Evolutionary conservation across 2,113 vertebrate genomes (phyloP), one percentile per base, ranked within the genome.

Genomic region (Microtus montanus): DNA sequence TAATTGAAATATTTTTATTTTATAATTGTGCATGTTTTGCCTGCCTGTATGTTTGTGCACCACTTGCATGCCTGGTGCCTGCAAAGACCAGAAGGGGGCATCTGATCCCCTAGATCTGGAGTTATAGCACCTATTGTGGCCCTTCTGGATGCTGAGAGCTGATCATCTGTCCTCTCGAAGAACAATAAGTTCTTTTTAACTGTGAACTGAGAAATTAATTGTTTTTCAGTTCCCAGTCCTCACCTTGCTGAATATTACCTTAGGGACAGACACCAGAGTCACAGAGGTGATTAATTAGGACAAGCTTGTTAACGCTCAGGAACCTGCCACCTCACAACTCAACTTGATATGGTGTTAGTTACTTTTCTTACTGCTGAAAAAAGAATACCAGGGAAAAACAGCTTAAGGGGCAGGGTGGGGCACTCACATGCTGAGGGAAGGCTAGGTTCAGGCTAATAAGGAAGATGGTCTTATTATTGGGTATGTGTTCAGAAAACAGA

Each of bases 181-280:
- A 74, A 38, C 38, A 74, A 41, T 74, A 74, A 73, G 71, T 24
- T 2, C n/a, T 41, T 10, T 10, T 74, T 74, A 74, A 74, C 38
- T 41, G 20, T 41, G 71, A 38, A 77, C 78, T 49, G 54, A 89
- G 64, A 93, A 84, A 74, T 89, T 64, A 54, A 17, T 61, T 74
- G 52, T 71, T 33, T 89, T 44, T 24, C n/a, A 44, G n/a, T 82
- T 80, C 66, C 75, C 68, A 54, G 14, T 28, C 26, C 1, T 87
- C 47, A 74, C 87, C 49, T 96, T 82, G 35, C 26, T 75, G 52
- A 93, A 26, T 5, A 11, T 90, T 89, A 78, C 49, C 90, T 63
- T 84, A 47, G 64, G 24, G 9, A 5, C 58, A 83, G 70, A 92
- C 22, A 30, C 58, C 26, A 71, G 35, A 71, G 38, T 89, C 47